Conservation (phyloP, 2,797 vertebrate species). For the Hippopotamyrus pictus region DNA sequence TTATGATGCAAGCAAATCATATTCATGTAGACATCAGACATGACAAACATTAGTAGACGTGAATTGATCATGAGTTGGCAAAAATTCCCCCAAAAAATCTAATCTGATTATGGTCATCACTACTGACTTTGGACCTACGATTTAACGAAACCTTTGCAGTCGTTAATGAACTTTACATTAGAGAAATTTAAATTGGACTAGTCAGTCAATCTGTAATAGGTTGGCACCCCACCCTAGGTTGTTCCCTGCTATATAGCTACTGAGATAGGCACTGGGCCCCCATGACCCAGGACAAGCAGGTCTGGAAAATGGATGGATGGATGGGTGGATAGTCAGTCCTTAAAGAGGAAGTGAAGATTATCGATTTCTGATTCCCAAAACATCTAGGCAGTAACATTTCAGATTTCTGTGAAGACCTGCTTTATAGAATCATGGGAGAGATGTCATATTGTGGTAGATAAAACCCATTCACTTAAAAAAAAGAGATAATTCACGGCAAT, state of each 20-base stretch:
- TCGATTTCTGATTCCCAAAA: neutral
- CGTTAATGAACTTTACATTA: neutral
- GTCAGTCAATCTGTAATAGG: neutral
- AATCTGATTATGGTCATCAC: neutral
- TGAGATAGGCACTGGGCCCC: neutral
- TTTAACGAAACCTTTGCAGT: neutral
- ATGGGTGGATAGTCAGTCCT: neutral
- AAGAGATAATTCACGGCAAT: slow-evolving; percentile 44
- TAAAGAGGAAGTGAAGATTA: neutral
- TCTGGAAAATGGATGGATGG: neutral
- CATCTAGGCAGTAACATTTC: neutral
- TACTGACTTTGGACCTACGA: neutral
- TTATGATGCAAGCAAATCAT: neutral
- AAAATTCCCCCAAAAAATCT: neutral
- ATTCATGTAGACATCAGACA: neutral
- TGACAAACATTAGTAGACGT: neutral
- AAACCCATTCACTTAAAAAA: neutral
- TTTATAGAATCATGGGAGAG: neutral
- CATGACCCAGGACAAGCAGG: neutral
- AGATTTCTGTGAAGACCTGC: neutral
- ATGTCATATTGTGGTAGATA: neutral
- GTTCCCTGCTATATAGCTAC: neutral
- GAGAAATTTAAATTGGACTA: neutral
- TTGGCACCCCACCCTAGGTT: neutral
- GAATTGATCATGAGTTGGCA: neutral